Evolutionary conservation across 1,140 invertebrate genomes (phyloP), one percentile per base, ranked within the genome.

Genomic region (Meloidogyne hapla): DNA sequence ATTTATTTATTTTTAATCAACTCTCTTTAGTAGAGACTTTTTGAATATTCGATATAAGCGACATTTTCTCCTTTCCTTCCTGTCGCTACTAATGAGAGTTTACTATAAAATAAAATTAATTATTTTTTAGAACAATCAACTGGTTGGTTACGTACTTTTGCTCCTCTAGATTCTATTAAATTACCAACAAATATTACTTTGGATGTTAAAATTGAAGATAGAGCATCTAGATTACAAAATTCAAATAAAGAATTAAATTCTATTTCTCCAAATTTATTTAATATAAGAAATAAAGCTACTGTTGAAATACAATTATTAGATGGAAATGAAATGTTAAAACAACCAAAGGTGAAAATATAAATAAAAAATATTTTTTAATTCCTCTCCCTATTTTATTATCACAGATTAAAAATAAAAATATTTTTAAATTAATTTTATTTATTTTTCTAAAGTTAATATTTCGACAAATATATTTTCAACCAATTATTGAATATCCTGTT

Each of bases 141-240:
- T 62, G 81, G 81, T 61, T 84, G 82, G 82, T 64, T 82, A 42
- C 69, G 81, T 18, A 71, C 61, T 3, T 82, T 74, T 73, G 82
- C 74, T 12, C n/a, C 23, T 38, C 62, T 82, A 4, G 21, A 61
- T 63, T 56, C 40, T 28, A n/a, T 23, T 38, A 23, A 23, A 40
- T 18, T 48, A 13, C 38, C 75, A 18, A 74, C 66, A 33, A 81
- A 38, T 66, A 69, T 74, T 38, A 74, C 68, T 40, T 33, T 82
- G 28, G 66, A 69, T 10, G 68, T 66, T 25, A 69, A 33, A 62
- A 77, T 84, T 23, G 82, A 82, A 77, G 81, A 82, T 62, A 83
- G 81, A 63, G 78, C 81, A 3, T 82, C 80, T 38, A 80, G 81
- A 18, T 69, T 84, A 56, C 13, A 69, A 2, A 28, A 26, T 3